phyloP scores from a whole-genome alignment of 2,888 invertebrate genomes.

The Ochropleura plecta region DNA sequence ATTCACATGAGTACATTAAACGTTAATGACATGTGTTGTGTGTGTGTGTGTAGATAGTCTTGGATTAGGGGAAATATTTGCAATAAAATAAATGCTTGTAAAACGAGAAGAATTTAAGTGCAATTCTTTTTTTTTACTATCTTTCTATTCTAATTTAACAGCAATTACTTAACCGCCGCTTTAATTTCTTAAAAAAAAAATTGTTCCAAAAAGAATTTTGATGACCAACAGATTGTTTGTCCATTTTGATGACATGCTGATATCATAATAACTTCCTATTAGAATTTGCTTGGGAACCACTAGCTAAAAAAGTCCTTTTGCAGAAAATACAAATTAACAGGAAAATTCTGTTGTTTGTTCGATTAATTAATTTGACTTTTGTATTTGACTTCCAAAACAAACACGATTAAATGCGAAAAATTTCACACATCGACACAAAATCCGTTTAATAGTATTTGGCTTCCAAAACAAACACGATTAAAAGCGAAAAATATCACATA shows the following conservation, averaged over 20 bases:
- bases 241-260: not conserved
- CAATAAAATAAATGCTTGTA: no score
- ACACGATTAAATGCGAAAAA: no score
- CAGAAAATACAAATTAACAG: not conserved
- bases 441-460: no score
- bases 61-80: not conserved
- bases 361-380: no score
- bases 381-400: no score
- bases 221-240: not conserved
- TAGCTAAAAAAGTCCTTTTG: not conserved
- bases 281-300: not conserved
- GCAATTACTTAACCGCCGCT: not conserved
- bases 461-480: no score
- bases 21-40: constrained; percentile 3
- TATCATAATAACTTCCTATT: not conserved
- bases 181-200: no score
- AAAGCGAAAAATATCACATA: not conserved
- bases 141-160: not conserved
- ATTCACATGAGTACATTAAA: constrained; percentile 1
- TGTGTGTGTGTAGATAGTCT: not conserved
- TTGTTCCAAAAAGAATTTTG: not conserved
- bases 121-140: not conserved
- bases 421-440: not conserved
- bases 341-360: no score
- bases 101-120: not conserved